Evolutionary conservation across 1,140 invertebrate species (phyloP).

Genomic region (Drosophila azteca): DNA sequence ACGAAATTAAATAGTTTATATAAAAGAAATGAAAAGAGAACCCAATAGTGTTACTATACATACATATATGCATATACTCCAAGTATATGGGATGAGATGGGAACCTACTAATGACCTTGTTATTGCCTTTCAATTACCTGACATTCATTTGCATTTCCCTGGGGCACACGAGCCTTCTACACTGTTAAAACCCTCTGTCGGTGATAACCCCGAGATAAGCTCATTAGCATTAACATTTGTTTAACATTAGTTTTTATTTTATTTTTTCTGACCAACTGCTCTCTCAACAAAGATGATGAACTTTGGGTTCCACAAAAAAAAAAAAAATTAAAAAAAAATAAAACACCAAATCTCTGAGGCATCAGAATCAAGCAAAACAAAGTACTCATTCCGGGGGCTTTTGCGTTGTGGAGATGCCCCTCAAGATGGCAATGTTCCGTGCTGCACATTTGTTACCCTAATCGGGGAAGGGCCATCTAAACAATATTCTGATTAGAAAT

Average conservation of each 20-base stretch:
- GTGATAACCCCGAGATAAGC: slow-evolving; percentile 66
- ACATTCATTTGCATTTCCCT: slow-evolving; percentile 61
- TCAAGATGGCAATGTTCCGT: slow-evolving; percentile 15
- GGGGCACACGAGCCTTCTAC: slow-evolving; percentile 23
- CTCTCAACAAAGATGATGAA: slow-evolving; percentile 32
- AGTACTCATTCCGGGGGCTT: slow-evolving; percentile 28
- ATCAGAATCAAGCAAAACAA: slow-evolving; percentile 45
- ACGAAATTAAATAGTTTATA: slow-evolving; percentile 43
- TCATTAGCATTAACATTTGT: slow-evolving; percentile 65
- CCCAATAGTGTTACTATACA: slow-evolving; percentile 2
- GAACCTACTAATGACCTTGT: slow-evolving; percentile 57
- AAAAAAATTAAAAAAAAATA: neutral
- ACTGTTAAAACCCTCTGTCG: slow-evolving; percentile 19
- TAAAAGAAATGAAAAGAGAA: slow-evolving; percentile 19
- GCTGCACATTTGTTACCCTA: neutral
- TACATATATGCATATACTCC: neutral
- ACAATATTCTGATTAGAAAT: slow-evolving; percentile 18
- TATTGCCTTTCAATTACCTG: slow-evolving; percentile 70
- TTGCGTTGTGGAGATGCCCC: slow-evolving; percentile 45
- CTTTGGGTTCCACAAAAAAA: slow-evolving; percentile 30
- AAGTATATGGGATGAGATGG: neutral
- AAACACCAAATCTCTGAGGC: slow-evolving; percentile 13
- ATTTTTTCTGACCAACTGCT: slow-evolving; percentile 31
- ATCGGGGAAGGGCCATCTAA: slow-evolving; percentile 4
- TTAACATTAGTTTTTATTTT: slow-evolving; percentile 34